Conservation (phyloP, 2,113 vertebrate species). For the Boulengeromyrus knoepffleri region DNA sequence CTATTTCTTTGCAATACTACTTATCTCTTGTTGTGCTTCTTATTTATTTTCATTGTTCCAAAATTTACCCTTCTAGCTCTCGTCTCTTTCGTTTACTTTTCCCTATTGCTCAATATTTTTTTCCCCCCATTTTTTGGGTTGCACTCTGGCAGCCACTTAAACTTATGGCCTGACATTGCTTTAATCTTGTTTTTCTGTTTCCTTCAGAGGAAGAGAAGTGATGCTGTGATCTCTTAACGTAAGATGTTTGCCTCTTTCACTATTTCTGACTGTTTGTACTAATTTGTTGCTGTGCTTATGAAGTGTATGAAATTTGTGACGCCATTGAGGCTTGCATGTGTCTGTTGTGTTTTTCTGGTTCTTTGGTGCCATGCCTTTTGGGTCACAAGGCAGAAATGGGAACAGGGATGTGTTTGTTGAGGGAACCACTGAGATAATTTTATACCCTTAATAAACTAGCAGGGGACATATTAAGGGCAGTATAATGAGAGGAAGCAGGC, state of each 20-base stretch:
- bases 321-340: not conserved
- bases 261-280: slow-evolving; percentile 22
- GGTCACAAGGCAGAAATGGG: not conserved
- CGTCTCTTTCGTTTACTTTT: slow-evolving; percentile 36
- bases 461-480: not conserved
- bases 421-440: not conserved
- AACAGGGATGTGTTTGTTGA: not conserved
- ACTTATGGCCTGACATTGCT: slow-evolving; percentile 49
- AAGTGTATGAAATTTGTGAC: not conserved
- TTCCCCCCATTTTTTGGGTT: slow-evolving; percentile 31
- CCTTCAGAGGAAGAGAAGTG: slow-evolving; percentile 45
- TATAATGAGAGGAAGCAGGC: not conserved
- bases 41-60: not conserved
- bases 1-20: slow-evolving; percentile 48
- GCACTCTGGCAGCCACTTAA: slow-evolving; percentile 47
- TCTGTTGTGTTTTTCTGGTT: not conserved
- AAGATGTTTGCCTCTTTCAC: slow-evolving; percentile 26
- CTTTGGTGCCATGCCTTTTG: not conserved
- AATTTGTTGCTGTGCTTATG: not conserved
- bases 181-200: slow-evolving; percentile 61
- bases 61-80: slow-evolving; percentile 21
- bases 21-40: not conserved
- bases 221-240: slow-evolving; percentile 28
- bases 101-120: slow-evolving; percentile 42
- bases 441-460: not conserved